These are phyloP conservation scores for Atrichornis clamosus DNA, from an alignment of 2,113 vertebrate species.

Conservation along the genomic window DNA sequence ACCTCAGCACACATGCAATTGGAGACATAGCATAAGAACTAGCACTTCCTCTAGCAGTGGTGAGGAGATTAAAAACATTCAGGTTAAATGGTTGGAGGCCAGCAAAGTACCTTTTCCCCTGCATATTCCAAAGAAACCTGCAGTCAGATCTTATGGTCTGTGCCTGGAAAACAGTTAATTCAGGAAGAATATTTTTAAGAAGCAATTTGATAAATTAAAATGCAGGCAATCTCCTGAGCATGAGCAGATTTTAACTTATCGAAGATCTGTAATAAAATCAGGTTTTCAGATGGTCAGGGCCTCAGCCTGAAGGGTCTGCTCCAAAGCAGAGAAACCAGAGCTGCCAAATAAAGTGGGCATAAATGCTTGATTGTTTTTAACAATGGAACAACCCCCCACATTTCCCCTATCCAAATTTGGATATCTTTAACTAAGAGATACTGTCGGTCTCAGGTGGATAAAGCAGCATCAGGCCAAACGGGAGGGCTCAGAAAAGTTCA, in stretches of 20 bases:
- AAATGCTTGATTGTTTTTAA: neutral
- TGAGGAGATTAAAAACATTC: neutral
- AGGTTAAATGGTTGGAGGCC: neutral
- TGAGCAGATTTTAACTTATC: neutral
- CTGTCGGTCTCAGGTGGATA: neutral
- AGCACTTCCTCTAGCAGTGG: neutral
- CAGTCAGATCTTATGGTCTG: neutral
- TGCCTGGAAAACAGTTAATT: neutral
- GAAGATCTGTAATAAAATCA: neutral
- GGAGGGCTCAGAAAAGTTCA: neutral
- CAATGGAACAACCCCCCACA: neutral
- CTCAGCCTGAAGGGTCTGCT: neutral
- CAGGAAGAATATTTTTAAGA: neutral
- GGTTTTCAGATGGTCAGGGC: neutral
- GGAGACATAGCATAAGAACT: neutral
- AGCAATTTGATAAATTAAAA: neutral
- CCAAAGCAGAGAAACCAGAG: neutral
- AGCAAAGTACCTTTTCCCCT: neutral
- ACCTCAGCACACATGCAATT: neutral
- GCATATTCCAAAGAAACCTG: neutral
- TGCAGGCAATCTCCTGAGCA: neutral
- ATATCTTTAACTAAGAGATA: neutral
- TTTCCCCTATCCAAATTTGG: neutral
- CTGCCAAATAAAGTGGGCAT: neutral
- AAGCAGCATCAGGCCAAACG: neutral